phyloP scores from a whole-genome alignment of 1,140 invertebrate genomes.

The Drosophila watanabei region DNA sequence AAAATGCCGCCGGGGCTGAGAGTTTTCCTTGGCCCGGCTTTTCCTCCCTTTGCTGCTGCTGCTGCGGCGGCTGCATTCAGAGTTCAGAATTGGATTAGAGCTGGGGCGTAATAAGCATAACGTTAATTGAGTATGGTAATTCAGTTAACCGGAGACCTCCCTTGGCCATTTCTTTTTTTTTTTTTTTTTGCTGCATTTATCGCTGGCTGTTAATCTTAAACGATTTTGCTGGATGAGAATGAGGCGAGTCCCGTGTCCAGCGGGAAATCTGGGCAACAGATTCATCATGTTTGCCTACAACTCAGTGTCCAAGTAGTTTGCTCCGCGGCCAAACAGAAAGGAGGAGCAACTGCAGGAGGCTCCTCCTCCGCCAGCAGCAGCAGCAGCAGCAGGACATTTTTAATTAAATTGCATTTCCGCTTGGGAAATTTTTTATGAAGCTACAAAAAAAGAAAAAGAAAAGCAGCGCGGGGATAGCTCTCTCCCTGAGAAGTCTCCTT shows the following conservation, averaged over 20 bases:
- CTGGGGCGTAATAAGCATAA: slow-evolving; percentile 62
- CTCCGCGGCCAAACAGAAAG: slow-evolving; percentile 20
- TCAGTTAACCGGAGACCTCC: slow-evolving; percentile 54
- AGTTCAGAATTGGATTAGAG: slow-evolving; percentile 53
- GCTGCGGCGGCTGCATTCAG: slow-evolving; percentile 36
- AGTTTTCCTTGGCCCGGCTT: slow-evolving; percentile 2
- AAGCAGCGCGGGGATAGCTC: slow-evolving; percentile 27
- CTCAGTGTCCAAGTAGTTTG: slow-evolving; percentile 58
- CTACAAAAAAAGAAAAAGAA: slow-evolving; percentile 58
- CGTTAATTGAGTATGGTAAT: slow-evolving; percentile 81
- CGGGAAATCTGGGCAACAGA: slow-evolving; percentile 79
- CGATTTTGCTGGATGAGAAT: slow-evolving; percentile 54
- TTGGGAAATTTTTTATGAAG: slow-evolving; percentile 84
- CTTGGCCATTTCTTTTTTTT: slow-evolving; percentile 54
- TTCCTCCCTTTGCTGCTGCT: not conserved
- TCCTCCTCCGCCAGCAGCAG: slow-evolving; percentile 57
- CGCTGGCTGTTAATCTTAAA: slow-evolving; percentile 80
- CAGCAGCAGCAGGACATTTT: slow-evolving; percentile 71
- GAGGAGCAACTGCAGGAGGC: slow-evolving; percentile 12
- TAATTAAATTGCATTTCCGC: slow-evolving; percentile 84
- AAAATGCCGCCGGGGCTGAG: slow-evolving; percentile 30
- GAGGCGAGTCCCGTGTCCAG: slow-evolving; percentile 41
- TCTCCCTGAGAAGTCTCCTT: not conserved
- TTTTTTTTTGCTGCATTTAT: slow-evolving; percentile 73
- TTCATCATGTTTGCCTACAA: slow-evolving; percentile 83